Conservation (phyloP, 2,797 vertebrate genomes). For the Cygnus olor region DNA sequence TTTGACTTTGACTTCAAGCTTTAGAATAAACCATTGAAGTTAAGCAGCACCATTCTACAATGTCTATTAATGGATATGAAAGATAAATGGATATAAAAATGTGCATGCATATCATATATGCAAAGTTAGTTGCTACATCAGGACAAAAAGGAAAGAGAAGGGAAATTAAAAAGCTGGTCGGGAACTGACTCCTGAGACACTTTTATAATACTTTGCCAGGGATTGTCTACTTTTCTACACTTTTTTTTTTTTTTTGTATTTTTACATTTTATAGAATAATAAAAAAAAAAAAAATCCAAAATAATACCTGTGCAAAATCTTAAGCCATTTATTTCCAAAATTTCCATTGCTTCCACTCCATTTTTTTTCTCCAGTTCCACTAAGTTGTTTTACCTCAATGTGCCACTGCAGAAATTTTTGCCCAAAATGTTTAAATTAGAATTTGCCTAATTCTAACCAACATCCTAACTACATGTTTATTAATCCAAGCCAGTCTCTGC, state of each 20-base stretch:
- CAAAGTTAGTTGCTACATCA: neutral
- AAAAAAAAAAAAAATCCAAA: neutral
- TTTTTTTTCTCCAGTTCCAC: neutral
- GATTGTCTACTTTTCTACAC: neutral
- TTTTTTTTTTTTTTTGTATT: neutral
- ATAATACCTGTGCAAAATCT: neutral
- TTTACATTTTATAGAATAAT: neutral
- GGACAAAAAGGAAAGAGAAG: neutral
- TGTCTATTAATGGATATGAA: neutral
- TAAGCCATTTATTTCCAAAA: neutral
- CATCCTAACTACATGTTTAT: neutral
- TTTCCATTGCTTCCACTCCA: neutral
- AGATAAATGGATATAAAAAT: neutral
- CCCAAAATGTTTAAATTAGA: neutral
- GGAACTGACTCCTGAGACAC: accelerated
- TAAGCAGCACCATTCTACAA: neutral
- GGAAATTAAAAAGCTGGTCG: neutral
- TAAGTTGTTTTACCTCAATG: neutral
- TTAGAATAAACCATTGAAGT: neutral
- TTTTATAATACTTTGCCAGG: neutral
- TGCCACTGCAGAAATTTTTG: neutral
- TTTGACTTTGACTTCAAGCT: neutral
- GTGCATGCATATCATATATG: accelerated
- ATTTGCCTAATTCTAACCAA: neutral
- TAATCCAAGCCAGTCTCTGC: neutral